These are phyloP conservation scores for Heliocidaris tuberculata DNA, from an alignment of 35 echinoderm and acorn worm species.

Conservation along the genomic window DNA sequence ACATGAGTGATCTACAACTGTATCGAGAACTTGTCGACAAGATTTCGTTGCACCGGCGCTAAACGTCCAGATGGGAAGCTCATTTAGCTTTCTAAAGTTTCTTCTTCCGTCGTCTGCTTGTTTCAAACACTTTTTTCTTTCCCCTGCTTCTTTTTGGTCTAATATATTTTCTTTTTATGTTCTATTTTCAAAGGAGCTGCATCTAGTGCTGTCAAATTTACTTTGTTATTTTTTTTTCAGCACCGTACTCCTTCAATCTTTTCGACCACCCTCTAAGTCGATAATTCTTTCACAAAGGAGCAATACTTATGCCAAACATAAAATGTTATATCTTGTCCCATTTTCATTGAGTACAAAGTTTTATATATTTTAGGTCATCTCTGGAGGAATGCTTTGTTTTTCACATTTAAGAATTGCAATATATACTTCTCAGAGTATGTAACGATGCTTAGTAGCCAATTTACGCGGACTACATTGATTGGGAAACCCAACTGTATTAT, in stretches of 20 bases:
- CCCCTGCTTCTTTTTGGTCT: not conserved
- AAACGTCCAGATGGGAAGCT: conserved; percentile 46
- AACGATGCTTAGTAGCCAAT: too few species aligned
- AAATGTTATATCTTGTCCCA: too few species aligned
- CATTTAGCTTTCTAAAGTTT: conserved; percentile 27
- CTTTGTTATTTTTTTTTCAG: not conserved
- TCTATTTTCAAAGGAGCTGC: not conserved
- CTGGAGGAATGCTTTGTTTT: too few species aligned
- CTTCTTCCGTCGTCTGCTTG: not conserved
- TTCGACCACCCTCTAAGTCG: too few species aligned
- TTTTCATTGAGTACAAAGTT: too few species aligned
- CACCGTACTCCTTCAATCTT: not conserved
- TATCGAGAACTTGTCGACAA: conserved; percentile 52
- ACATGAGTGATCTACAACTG: conserved; percentile 47
- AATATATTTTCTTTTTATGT: not conserved
- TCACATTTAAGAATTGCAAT: too few species aligned
- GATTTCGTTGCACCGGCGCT: conserved; percentile 47
- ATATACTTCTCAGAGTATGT: too few species aligned
- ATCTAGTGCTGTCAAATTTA: not conserved
- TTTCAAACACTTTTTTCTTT: not conserved
- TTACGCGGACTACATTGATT: too few species aligned
- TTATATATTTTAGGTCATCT: too few species aligned
- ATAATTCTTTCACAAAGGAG: too few species aligned
- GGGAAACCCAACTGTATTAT: too few species aligned
- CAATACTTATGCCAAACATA: too few species aligned